Evolutionary conservation across 1,140 invertebrate genomes (phyloP), one percentile per base, ranked within the genome.

Genomic region (Rhyzopertha dominica): DNA sequence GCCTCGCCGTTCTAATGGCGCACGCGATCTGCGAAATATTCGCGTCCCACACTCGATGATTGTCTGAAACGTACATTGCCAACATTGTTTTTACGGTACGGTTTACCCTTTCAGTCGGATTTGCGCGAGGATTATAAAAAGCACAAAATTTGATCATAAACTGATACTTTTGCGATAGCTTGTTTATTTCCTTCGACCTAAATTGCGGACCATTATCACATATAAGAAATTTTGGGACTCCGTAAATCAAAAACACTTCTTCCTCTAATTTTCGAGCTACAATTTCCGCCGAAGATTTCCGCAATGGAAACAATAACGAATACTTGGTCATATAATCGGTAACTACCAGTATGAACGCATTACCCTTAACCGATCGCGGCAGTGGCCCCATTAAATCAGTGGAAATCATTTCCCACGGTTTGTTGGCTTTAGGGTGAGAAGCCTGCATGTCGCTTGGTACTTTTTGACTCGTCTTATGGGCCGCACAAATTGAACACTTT

Each of bases 31-130:
- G 28, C 4, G 19, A 25, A 1, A 63, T 39, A 41, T 55, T 13
- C 23, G 44, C 32, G 35, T 54, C 56, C 61, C 61, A 63, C 9
- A 30, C 38, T 9, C 31, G 31, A 28, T 64, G 59, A 32, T 59
- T 14, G 53, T 43, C 8, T 49, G n/a, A n/a, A 0, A 60, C 36
- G 37, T 53, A 64, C 8, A 39, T 20, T 2, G 39, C 10, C n/a
- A 64, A 39, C 38, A 56, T 49, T 9, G 49, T 51, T 16, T 54
- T 54, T 2, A 63, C 18, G n/a, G 53, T 51, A 19, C 46, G 20
- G 39, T 62, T 63, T 5, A 20, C 12, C n/a, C 36, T 19, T 20
- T 39, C 36, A 4, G 36, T 26, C 7, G 20, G 36, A 20, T 39
- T 24, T 18, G 36, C 20, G 10, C 16, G 20, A 8, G 36, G 9